These are phyloP conservation scores for Echiichthys vipera DNA, from an alignment of 2,797 vertebrate genomes.

Conservation along the genomic window DNA sequence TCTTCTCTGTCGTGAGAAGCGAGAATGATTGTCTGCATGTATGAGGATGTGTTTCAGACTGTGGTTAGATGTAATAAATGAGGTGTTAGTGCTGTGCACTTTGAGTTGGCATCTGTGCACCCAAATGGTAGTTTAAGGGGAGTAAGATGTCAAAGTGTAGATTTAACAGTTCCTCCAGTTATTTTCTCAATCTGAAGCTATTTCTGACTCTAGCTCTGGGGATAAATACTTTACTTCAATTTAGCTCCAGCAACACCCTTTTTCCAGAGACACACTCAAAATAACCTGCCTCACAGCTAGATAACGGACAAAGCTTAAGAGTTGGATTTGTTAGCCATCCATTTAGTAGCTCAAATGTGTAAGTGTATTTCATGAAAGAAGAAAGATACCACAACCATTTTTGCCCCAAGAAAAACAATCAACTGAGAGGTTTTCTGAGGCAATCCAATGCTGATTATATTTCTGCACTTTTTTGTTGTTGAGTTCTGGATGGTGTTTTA, in stretches of 20 bases:
- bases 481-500: conserved; percentile 24
- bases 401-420: not conserved
- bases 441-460: conserved; percentile 11
- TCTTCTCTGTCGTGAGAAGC: conserved; percentile 12
- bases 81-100: conserved; percentile 10
- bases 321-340: conserved; percentile 11
- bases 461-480: conserved; percentile 8
- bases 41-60: conserved; percentile 23
- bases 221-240: conserved; percentile 52
- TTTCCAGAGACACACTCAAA: conserved; percentile 13
- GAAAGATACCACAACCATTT: not conserved
- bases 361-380: conserved; percentile 21
- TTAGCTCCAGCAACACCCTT: conserved; percentile 11
- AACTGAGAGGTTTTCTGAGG: not conserved
- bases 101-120: conserved; percentile 23
- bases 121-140: conserved; percentile 17
- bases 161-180: conserved; percentile 50
- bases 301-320: conserved; percentile 12
- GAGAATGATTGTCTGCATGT: not conserved
- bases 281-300: conserved; percentile 3
- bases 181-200: conserved; percentile 46
- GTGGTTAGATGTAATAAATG: conserved; percentile 52
- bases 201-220: conserved; percentile 48
- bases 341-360: not conserved
- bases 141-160: conserved; percentile 50